Percentiles rank a stretch among this genome's conserved stretches.
phyloP scores from a whole-genome alignment of 1,140 invertebrate species.

The Dolichoris vasculosae region DNA sequence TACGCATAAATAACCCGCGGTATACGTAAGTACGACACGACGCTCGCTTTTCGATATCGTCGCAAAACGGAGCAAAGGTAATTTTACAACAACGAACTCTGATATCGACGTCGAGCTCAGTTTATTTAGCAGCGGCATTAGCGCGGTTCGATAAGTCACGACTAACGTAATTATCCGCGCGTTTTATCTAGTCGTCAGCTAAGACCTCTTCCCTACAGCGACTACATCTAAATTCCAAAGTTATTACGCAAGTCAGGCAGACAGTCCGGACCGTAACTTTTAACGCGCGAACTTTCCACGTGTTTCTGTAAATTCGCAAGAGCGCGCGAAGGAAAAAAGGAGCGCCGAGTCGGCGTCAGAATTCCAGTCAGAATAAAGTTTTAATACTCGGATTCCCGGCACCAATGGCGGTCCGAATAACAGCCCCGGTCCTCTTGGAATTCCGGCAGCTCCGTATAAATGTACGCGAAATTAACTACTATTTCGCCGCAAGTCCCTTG shows the following conservation, averaged over 20 bases:
- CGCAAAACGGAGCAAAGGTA: too few species aligned
- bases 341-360: neutral
- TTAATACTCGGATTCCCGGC: slow-evolving; percentile 34
- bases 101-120: too few species aligned
- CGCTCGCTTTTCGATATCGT: too few species aligned
- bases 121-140: too few species aligned
- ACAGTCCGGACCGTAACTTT: neutral
- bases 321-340: neutral
- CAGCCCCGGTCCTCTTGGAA: neutral
- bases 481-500: slow-evolving; percentile 1
- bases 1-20: too few species aligned
- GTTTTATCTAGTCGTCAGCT: neutral
- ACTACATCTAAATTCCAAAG: too few species aligned
- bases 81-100: too few species aligned
- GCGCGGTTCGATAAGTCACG: too few species aligned
- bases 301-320: neutral
- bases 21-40: too few species aligned
- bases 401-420: neutral
- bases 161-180: neutral
- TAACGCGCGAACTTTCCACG: neutral
- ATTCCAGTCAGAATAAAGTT: slow-evolving; percentile 27
- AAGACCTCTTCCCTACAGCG: neutral
- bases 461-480: slow-evolving; percentile 43
- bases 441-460: slow-evolving; percentile 36
- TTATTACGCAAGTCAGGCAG: too few species aligned